Percentiles rank a stretch among this genome's conserved stretches.
These are phyloP conservation scores for Lipophrys pholis DNA, from an alignment of 2,113 vertebrate species.

Conservation along the genomic window DNA sequence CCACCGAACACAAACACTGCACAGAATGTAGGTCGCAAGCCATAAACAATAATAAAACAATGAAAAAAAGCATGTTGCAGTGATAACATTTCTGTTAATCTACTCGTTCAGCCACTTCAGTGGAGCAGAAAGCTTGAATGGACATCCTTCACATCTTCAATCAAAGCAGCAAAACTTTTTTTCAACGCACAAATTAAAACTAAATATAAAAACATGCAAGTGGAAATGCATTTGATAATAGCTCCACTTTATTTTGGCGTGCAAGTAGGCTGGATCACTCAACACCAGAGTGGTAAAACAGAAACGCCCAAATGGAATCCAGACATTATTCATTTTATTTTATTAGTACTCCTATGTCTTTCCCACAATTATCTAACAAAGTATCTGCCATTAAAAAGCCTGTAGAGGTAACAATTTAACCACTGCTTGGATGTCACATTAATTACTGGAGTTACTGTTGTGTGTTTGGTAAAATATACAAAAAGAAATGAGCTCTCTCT, in stretches of 20 bases:
- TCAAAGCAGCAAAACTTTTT: neutral
- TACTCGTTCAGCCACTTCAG: neutral
- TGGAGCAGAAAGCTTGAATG: neutral
- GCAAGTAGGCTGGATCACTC: neutral
- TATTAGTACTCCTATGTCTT: neutral
- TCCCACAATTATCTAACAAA: neutral
- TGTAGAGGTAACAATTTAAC: neutral
- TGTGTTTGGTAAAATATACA: neutral
- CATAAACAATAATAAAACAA: neutral
- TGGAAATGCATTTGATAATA: neutral
- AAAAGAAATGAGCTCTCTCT: neutral
- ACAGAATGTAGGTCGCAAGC: too few relatives aligned
- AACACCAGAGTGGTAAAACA: neutral
- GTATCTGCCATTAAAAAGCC: neutral
- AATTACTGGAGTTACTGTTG: neutral
- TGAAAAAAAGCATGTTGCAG: neutral
- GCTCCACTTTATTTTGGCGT: neutral
- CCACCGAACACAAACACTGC: too few relatives aligned
- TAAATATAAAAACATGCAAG: neutral
- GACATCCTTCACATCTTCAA: neutral
- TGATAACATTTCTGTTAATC: neutral
- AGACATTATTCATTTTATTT: neutral
- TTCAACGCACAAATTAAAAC: neutral
- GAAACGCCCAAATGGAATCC: neutral
- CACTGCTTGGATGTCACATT: neutral